phyloP scores from a whole-genome alignment of 2,888 invertebrate species.

The Drosophila putrida region DNA sequence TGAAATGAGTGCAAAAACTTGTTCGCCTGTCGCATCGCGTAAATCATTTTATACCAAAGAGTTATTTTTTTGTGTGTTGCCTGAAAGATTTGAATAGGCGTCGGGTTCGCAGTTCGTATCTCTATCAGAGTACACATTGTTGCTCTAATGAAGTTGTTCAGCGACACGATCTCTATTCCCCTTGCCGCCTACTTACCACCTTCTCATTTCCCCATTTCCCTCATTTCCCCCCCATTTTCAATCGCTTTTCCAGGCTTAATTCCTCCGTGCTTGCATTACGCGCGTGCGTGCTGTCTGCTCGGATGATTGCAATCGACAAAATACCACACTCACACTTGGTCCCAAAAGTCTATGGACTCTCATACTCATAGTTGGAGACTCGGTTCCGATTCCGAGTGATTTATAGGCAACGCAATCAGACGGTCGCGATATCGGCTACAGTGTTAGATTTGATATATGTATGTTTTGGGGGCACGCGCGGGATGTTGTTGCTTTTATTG shows the following conservation, averaged over 20 bases:
- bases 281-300: constrained; percentile 78
- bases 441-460: constrained; percentile 76
- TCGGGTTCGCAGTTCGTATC: constrained; percentile 42
- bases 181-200: constrained; percentile 21
- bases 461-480: constrained; percentile 77
- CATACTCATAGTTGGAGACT: constrained; percentile 18
- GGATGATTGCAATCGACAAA: constrained; percentile 77
- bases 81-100: constrained; percentile 18
- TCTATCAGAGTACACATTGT: constrained; percentile 21
- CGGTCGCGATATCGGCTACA: constrained; percentile 71
- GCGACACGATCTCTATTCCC: constrained; percentile 19
- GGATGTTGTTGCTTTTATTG: constrained; percentile 63
- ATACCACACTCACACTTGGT: constrained; percentile 44
- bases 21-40: constrained; percentile 73
- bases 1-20: constrained; percentile 81
- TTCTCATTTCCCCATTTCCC: constrained; percentile 12
- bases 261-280: constrained; percentile 44
- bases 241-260: neutral
- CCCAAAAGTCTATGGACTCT: constrained; percentile 23
- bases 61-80: neutral
- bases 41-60: constrained; percentile 74
- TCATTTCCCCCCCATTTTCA: neutral
- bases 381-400: constrained; percentile 70
- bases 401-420: constrained; percentile 74
- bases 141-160: constrained; percentile 61